Evolutionary conservation across 1,140 invertebrate species (phyloP).

Genomic region (Drosophila melanica): DNA sequence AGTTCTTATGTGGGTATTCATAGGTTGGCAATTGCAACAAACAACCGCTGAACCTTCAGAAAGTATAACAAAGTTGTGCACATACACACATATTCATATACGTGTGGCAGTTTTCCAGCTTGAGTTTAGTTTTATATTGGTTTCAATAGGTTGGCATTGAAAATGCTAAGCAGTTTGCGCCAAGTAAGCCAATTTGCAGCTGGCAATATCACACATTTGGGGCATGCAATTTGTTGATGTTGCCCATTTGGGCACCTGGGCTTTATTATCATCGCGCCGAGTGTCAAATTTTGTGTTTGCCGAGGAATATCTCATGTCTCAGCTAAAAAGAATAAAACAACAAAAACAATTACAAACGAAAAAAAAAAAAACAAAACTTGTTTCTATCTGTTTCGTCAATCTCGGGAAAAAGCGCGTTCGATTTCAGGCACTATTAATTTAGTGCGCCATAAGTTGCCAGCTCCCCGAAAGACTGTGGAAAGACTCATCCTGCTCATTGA

Average conservation of each 20-base stretch:
- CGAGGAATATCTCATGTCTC: slow-evolving; percentile 19
- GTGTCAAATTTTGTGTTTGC: slow-evolving; percentile 31
- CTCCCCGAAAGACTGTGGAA: not conserved
- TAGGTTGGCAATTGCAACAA: no score
- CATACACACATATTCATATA: no score
- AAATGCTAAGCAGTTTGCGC: slow-evolving; percentile 10
- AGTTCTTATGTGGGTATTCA: no score
- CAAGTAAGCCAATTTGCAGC: slow-evolving; percentile 46
- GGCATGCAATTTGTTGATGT: slow-evolving; percentile 40
- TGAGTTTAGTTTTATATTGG: not conserved
- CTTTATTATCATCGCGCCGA: slow-evolving; percentile 5
- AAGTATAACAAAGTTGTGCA: no score
- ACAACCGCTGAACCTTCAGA: no score
- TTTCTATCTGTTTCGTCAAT: slow-evolving; percentile 27
- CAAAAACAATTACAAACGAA: not conserved
- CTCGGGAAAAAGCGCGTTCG: slow-evolving; percentile 18
- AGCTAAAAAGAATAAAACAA: slow-evolving; percentile 2
- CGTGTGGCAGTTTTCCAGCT: no score
- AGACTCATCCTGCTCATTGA: slow-evolving; percentile 12
- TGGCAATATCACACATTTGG: slow-evolving; percentile 45
- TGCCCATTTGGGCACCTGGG: slow-evolving; percentile 30
- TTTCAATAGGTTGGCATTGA: slow-evolving; percentile 34
- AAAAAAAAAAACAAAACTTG: slow-evolving; percentile 28
- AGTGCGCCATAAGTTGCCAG: slow-evolving; percentile 5
- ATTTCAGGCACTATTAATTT: slow-evolving; percentile 37